Conservation (phyloP, 2,888 invertebrate species). For the Exephanes ischioxanthus region DNA sequence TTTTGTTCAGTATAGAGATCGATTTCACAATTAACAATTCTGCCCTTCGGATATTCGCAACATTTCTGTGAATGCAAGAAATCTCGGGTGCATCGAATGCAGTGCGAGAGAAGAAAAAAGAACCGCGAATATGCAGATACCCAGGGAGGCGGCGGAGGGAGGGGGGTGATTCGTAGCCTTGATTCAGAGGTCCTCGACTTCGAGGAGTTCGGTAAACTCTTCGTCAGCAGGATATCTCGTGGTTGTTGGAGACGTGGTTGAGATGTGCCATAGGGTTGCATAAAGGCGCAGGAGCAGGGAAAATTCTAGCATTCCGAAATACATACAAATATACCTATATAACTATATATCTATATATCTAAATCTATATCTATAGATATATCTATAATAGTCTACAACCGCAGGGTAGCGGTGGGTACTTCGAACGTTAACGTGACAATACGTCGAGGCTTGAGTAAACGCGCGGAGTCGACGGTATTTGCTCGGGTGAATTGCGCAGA, state of each 20-base stretch:
- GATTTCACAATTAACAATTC: too few species aligned
- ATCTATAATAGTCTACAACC: constrained; percentile 16
- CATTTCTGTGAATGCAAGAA: too few species aligned
- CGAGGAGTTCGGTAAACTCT: constrained; percentile 56
- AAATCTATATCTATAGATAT: too few species aligned
- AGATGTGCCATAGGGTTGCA: constrained; percentile 35
- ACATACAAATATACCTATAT: too few species aligned
- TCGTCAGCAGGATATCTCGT: constrained; percentile 51
- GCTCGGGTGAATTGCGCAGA: constrained; percentile 53
- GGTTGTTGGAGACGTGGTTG: constrained; percentile 22
- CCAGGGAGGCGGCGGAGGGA: neutral
- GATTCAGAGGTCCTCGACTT: constrained; percentile 40
- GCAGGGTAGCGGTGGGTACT: constrained; percentile 31
- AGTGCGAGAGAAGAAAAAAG: neutral
- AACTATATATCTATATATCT: too few species aligned
- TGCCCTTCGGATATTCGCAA: too few species aligned
- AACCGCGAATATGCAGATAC: constrained; percentile 32
- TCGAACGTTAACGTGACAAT: constrained; percentile 42
- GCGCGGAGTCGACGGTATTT: constrained; percentile 61
- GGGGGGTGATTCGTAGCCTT: constrained; percentile 25
- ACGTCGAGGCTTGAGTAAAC: constrained; percentile 56
- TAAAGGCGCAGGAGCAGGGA: neutral
- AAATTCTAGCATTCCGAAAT: too few species aligned
- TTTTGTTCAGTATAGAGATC: too few species aligned
- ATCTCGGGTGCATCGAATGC: neutral